Percentiles rank a stretch among this genome's conserved stretches.
Evolutionary conservation across 1,140 invertebrate genomes (phyloP).

Genomic region (Stenopsyche tienmushanensis): DNA sequence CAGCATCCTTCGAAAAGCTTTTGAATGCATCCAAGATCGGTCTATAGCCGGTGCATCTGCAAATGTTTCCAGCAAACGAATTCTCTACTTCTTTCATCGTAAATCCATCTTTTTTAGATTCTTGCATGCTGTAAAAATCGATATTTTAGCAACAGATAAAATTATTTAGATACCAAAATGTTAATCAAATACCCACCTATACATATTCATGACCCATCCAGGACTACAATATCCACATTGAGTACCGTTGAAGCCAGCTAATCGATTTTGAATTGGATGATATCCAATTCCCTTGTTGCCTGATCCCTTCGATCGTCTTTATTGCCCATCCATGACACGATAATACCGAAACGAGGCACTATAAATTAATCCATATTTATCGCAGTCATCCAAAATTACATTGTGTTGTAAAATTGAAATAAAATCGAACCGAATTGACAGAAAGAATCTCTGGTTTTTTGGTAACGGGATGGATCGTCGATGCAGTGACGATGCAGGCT

Average conservation of each 20-base stretch:
- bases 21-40: constrained; percentile 84
- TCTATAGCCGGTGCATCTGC: constrained; percentile 85
- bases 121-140: constrained; percentile 42
- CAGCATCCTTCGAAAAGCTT: constrained; percentile 65
- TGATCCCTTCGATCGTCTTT: constrained; percentile 77
- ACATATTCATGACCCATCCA: constrained; percentile 86
- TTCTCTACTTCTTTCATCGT: constrained; percentile 73
- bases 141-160: neutral
- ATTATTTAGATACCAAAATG: neutral
- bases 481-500: constrained; percentile 70
- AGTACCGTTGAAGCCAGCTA: constrained; percentile 72
- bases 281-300: constrained; percentile 68
- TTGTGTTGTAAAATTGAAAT: too few relatives aligned
- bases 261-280: constrained; percentile 65
- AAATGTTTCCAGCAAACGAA: constrained; percentile 79
- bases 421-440: constrained; percentile 82
- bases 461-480: constrained; percentile 55
- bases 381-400: too few relatives aligned
- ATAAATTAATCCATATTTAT: too few relatives aligned
- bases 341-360: constrained; percentile 74
- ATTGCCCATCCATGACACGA: constrained; percentile 74
- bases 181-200: constrained; percentile 59
- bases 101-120: constrained; percentile 50
- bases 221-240: constrained; percentile 85
- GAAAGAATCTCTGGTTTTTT: constrained; percentile 59